Evolutionary conservation across 2,888 invertebrate species (phyloP), one percentile per base, ranked within the genome.

Genomic region (Caenorhabditis doughertyi): DNA sequence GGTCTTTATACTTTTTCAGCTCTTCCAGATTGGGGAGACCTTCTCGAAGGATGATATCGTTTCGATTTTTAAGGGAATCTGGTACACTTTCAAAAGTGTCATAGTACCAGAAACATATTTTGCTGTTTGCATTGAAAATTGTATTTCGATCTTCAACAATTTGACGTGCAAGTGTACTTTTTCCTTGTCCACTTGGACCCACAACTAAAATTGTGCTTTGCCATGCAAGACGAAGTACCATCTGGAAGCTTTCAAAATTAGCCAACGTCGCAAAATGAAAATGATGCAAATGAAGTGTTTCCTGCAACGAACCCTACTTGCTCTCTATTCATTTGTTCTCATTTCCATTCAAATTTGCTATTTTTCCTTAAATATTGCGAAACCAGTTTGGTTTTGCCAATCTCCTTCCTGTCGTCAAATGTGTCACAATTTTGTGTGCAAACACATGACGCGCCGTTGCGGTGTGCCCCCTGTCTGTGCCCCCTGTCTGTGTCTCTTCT

Each of bases 51-150:
- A 65, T 29, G 3, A 65, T 11, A 65, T 65, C 65, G 2, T 35
- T 51, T 11, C 51, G 32, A 18, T 65, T 65, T 51, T 51, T 65
- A 27, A 65, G 9, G 4, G 65, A 65, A 9, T 51, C 29, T 11
- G 65, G 65, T 3, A 65, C 51, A 23, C 65, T 65, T 65, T 65
- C 65, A 8, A 65, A 65, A 18, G 65, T 51, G 9, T 65, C 65
- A 16, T 65, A 65, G 21, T 65, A 65, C 65, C 65, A 65, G 23
- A 64, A 65, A 35, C 49, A 51, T 8, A 65, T 29, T 49, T 51
- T 51, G 18, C 65, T 65, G 7, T 65, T 16, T 0, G 35, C 51
- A 11, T 65, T 18, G 18, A 65, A 65, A 35, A 65, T 65, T 5
- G 1, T 2, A 49, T 65, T 65, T 29, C 65, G 29, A 4, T 65